These are phyloP conservation scores for Cynodonichthys magdalenae DNA, from an alignment of 2,797 vertebrate species.

Conservation along the genomic window DNA sequence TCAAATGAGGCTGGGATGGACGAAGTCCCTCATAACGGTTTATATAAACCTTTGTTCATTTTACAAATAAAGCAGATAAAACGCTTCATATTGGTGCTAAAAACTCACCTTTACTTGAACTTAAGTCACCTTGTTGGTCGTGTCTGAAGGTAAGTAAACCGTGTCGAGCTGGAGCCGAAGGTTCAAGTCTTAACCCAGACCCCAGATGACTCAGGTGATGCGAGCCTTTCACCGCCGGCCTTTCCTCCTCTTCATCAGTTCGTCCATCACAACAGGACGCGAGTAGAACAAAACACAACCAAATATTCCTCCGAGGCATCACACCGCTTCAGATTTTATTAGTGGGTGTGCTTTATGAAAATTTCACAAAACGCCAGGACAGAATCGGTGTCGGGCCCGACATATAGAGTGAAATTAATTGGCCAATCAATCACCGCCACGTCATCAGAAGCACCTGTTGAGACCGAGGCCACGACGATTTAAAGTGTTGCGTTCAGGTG, in stretches of 20 bases:
- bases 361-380: background rate
- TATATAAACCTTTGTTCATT: too few species aligned
- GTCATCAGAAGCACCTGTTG: conserved; percentile 18
- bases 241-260: background rate
- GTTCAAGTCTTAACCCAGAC: background rate
- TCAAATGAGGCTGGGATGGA: too few species aligned
- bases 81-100: too few species aligned
- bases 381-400: fast-evolving
- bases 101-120: conserved; percentile 7
- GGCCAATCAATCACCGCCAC: conserved; percentile 20
- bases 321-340: background rate
- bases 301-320: conserved; percentile 12
- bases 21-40: too few species aligned
- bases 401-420: conserved; percentile 19
- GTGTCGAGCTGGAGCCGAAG: background rate
- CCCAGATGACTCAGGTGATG: background rate
- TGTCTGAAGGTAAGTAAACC: conserved; percentile 23
- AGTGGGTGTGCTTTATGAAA: background rate
- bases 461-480: background rate
- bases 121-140: background rate
- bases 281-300: background rate
- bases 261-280: conserved; percentile 4
- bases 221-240: background rate
- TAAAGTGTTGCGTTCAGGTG: background rate
- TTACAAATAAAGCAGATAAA: background rate